These are phyloP conservation scores for Nixonia krombeini DNA, from an alignment of 1,140 invertebrate species.

Conservation along the genomic window DNA sequence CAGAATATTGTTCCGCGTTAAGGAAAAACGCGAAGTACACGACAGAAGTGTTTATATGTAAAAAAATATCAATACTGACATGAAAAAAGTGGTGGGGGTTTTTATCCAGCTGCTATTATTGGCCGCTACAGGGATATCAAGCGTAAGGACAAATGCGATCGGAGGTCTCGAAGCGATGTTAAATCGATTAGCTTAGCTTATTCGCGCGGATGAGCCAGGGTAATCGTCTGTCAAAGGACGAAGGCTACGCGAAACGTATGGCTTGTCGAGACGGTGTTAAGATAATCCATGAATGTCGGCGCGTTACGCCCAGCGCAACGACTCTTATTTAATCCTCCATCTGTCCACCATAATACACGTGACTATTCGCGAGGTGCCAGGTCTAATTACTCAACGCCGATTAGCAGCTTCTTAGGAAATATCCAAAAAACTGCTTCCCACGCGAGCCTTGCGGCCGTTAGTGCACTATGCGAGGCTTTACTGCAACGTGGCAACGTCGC, in stretches of 20 bases:
- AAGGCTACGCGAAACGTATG: not conserved
- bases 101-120: not conserved
- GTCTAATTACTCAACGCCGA: too few relatives aligned
- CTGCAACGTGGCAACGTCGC: too few relatives aligned
- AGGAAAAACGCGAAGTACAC: too few relatives aligned
- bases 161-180: not conserved
- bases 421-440: too few relatives aligned
- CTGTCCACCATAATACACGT: not conserved
- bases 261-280: not conserved
- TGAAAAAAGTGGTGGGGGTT: too few relatives aligned
- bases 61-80: too few relatives aligned
- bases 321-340: not conserved
- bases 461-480: too few relatives aligned
- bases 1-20: too few relatives aligned
- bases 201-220: slow-evolving; percentile 12
- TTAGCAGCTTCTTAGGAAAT: too few relatives aligned
- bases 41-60: too few relatives aligned
- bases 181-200: slow-evolving; percentile 27
- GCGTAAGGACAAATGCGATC: not conserved
- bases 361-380: too few relatives aligned
- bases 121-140: not conserved
- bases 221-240: slow-evolving; percentile 30
- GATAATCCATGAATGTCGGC: not conserved
- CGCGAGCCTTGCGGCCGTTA: too few relatives aligned
- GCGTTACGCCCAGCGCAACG: not conserved